Evolutionary conservation across 2,797 vertebrate genomes (phyloP).

Genomic region (Epinephelus awoara): DNA sequence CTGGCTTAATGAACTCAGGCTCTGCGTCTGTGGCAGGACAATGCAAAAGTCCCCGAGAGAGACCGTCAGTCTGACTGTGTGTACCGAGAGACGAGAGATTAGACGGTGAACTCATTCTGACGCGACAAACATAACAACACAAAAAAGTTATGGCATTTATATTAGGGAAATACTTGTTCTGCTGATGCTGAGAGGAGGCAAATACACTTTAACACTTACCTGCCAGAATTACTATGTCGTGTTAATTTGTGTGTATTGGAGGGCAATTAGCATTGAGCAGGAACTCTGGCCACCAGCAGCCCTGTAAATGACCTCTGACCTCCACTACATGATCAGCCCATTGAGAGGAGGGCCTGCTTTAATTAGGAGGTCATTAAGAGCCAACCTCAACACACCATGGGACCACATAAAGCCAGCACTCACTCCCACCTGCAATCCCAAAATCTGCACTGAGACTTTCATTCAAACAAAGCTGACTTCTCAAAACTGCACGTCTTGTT

Average conservation of each 20-base stretch:
- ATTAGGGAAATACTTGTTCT: background rate
- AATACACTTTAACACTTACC: background rate
- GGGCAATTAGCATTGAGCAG: constrained; percentile 76
- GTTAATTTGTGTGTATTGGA: constrained; percentile 54
- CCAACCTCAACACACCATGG: constrained; percentile 74
- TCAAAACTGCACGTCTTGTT: background rate
- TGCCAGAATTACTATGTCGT: background rate
- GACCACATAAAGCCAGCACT: constrained; percentile 57
- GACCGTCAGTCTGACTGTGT: background rate
- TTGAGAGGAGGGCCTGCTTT: constrained; percentile 83
- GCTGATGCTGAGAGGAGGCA: background rate
- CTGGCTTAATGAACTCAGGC: constrained; percentile 67
- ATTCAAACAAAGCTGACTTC: constrained; percentile 4
- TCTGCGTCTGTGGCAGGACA: constrained; percentile 51
- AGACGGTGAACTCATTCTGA: background rate
- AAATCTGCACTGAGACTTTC: constrained; percentile 12
- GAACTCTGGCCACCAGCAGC: constrained; percentile 80
- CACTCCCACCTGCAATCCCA: constrained; percentile 70
- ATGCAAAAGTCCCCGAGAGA: constrained; percentile 37
- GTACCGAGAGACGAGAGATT: background rate
- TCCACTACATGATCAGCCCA: constrained; percentile 84
- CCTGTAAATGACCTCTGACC: constrained; percentile 85
- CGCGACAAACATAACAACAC: constrained; percentile 2
- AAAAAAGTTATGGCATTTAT: background rate
- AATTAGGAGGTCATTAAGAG: constrained; percentile 86